Evolutionary conservation across 35 echinoderm and acorn worm species (phyloP), one percentile per base, ranked within the genome.

Genomic region (Nesometra sesokonis): DNA sequence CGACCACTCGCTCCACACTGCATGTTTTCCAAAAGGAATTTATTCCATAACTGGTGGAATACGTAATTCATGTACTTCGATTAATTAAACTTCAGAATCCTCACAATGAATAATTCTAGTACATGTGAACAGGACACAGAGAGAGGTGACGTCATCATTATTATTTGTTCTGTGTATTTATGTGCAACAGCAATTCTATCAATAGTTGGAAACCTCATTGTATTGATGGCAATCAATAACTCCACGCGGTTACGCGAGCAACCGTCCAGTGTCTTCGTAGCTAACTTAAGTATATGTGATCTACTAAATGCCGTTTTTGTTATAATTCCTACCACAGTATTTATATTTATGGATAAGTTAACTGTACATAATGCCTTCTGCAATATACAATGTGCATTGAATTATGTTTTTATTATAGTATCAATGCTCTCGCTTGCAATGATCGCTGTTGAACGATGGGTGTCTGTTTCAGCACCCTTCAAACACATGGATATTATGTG

Each of bases 331-430:
- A 46, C 89, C 0, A 13, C 47, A 23, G 4, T 80, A 1, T 33
- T 84, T 32, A 30, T 91, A 0, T 7, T 91, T 21, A 39, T 35
- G 3, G 84, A 91, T 29, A 27, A 35, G 0, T 86, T 77, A 84
- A 29, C 43, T 23, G 32, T 91, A 0, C 83, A 67, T 17, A 13
- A 84, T 21, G 5, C 36, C 29, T 86, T 30, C 77, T 91, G 89
- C 33, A 79, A 85, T 40, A 47, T 77, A 0, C 89, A 91, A 35
- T 91, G 89, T 91, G 89, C 89, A 8, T 86, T 91, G 35, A 91
- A 91, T 35, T 91, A 91, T 31, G 78, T 76, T 39, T 91, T 77
- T 57, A 91, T 91, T 0, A 91, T 91, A n/a, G 89, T 91, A 0
- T 91, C 89, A 17, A 91, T 91, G 89, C 33, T 91, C 36, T 81